Evolutionary conservation across 2,113 vertebrate genomes (phyloP).

Genomic region (Heliornis fulica): DNA sequence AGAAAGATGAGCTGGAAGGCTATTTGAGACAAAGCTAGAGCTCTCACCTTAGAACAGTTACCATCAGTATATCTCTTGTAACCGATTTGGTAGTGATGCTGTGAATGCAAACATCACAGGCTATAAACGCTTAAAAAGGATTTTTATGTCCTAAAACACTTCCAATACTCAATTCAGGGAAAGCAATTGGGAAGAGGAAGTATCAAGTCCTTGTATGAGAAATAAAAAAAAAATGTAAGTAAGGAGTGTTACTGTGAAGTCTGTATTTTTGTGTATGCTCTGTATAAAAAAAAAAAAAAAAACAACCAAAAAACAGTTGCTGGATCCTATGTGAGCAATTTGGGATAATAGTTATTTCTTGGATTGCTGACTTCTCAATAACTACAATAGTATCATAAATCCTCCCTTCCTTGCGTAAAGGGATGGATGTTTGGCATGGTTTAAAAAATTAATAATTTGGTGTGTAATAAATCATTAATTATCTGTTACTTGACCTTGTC

Average conservation of each 20-base stretch:
- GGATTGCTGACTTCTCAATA: neutral
- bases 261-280: neutral
- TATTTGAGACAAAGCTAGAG: constrained; percentile 17
- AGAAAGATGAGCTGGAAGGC: constrained; percentile 27
- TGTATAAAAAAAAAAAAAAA: neutral
- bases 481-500: neutral
- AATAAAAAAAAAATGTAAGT: neutral
- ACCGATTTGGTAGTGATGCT: neutral
- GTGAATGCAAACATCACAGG: neutral
- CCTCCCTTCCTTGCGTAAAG: neutral
- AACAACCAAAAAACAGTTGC: too few species aligned
- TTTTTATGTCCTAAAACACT: neutral
- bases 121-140: neutral
- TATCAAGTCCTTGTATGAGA: neutral
- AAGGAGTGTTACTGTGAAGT: neutral
- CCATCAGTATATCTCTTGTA: neutral
- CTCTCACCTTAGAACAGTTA: neutral
- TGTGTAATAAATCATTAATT: neutral
- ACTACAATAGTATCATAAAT: neutral
- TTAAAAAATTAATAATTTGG: neutral
- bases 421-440: neutral
- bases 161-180: neutral
- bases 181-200: neutral
- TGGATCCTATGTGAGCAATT: neutral
- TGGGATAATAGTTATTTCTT: neutral